Evolutionary conservation across 2,113 vertebrate genomes (phyloP), one percentile per base, ranked within the genome.

Genomic region (Opisthocomus hoazin): DNA sequence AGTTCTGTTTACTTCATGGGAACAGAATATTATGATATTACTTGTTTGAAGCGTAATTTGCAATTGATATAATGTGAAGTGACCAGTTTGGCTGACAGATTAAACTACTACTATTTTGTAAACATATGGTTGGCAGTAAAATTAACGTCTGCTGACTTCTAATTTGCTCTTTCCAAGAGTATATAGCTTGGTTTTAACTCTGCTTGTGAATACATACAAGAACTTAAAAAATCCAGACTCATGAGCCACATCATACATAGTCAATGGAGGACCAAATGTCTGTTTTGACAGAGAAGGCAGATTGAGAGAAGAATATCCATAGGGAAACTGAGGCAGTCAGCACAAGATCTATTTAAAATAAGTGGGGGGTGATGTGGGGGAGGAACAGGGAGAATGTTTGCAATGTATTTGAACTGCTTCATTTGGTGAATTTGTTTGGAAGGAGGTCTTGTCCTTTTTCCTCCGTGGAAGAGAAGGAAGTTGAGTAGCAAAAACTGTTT

Each of bases 71-170:
- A 57, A 95, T 20, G 29, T 10, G 24, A 91, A 89, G 70, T 85
- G 91, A 93, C 82, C 82, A 2, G 30, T 91, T 85, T 65, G 73
- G 34, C 50, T 96, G 87, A 73, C 90, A 87, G 84, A 79, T 87
- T 89, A 81, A 92, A 84, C 56, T 77, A 58, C 68, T 70, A 51
- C n/a, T 89, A 9, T 70, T 92, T 91, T 63, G 68, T 92, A 95
- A 93, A 84, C 73, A 36, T 91, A 88, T 41, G 39, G 43, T 27
- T 84, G 51, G 39, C 71, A 87, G 36, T 60, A 70, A 95, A 91
- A 87, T 68, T 48, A 70, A 54, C 75, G 13, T 45, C 27, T 91
- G 87, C 69, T 89, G 77, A 79, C 84, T 86, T 94, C 46, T 63
- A 26, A 54, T 90, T 93, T 93, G 53, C 48, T 63, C 36, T 92